Evolutionary conservation across 2,113 vertebrate species (phyloP).

Genomic region (Micromys minutus): DNA sequence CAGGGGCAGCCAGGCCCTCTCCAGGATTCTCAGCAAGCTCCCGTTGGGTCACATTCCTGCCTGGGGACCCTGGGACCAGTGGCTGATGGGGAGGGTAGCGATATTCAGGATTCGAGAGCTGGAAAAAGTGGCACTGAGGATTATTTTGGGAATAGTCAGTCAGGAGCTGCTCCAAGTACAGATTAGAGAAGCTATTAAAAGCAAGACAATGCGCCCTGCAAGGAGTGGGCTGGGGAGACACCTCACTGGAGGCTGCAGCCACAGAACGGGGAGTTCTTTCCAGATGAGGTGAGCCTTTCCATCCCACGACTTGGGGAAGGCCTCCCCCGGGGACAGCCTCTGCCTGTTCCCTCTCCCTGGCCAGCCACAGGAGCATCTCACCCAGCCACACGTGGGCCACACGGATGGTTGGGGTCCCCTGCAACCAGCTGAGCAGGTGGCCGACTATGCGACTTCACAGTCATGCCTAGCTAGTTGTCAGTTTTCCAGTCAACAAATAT

Average conservation of each 20-base stretch:
- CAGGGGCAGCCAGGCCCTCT: constrained; percentile 80
- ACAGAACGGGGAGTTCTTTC: constrained; percentile 79
- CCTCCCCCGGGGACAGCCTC: constrained; percentile 66
- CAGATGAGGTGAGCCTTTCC: constrained; percentile 82
- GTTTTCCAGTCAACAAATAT: neutral
- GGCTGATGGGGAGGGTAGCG: constrained; percentile 78
- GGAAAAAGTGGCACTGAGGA: constrained; percentile 84
- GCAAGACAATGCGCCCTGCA: constrained; percentile 86
- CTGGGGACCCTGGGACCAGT: constrained; percentile 84
- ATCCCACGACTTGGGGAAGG: constrained; percentile 75
- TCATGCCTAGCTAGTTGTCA: neutral
- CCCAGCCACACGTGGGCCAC: neutral
- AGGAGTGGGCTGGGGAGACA: constrained; percentile 78
- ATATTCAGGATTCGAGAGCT: constrained; percentile 86
- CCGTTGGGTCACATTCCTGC: constrained; percentile 84
- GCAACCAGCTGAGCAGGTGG: neutral
- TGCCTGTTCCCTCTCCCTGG: neutral
- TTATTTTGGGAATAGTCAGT: constrained; percentile 87
- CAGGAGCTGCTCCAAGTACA: constrained; percentile 83
- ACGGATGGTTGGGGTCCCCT: neutral
- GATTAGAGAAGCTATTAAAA: constrained; percentile 84
- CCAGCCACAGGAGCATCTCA: neutral
- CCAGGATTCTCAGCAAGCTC: constrained; percentile 85
- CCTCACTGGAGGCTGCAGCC: constrained; percentile 80
- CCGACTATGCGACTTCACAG: neutral